Evolutionary conservation across 2,888 invertebrate species (phyloP).

Genomic region (Hyposoter didymator): DNA sequence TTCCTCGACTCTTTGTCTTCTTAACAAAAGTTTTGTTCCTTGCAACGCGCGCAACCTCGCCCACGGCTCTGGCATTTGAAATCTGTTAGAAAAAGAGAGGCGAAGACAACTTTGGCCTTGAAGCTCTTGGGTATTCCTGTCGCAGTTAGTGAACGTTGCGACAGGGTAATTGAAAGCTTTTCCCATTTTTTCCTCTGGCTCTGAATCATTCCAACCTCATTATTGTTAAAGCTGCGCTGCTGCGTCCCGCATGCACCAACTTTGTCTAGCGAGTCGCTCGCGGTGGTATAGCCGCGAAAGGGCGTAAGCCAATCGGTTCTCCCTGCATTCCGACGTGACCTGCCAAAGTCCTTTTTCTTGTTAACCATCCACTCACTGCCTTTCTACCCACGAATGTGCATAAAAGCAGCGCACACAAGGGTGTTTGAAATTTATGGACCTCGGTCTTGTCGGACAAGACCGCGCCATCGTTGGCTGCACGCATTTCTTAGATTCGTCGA

Average conservation of each 20-base stretch:
- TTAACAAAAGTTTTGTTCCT: background rate
- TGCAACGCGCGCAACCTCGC: background rate
- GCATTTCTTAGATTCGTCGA: slow-evolving; percentile 67
- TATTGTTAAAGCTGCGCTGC: slow-evolving; percentile 47
- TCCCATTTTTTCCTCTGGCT: background rate
- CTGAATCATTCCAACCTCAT: slow-evolving; percentile 47
- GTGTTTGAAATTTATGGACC: slow-evolving; percentile 56
- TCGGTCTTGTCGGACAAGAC: slow-evolving; percentile 39
- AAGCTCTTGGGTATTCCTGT: background rate
- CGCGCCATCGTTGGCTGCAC: slow-evolving; percentile 42
- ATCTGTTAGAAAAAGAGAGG: background rate
- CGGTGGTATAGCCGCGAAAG: background rate
- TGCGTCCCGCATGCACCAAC: too few species aligned
- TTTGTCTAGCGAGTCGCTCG: background rate
- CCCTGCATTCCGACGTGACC: background rate
- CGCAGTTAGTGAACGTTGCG: background rate
- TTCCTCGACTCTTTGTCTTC: background rate
- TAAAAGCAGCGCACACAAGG: slow-evolving; percentile 16
- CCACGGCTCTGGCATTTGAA: background rate
- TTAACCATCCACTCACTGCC: background rate
- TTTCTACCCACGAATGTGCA: background rate
- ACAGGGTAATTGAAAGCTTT: slow-evolving; percentile 6
- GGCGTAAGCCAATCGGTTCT: background rate
- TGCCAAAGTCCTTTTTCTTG: background rate
- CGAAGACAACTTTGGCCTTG: background rate